phyloP scores from a whole-genome alignment of 2,113 vertebrate genomes.

The Triplophysa rosa region DNA sequence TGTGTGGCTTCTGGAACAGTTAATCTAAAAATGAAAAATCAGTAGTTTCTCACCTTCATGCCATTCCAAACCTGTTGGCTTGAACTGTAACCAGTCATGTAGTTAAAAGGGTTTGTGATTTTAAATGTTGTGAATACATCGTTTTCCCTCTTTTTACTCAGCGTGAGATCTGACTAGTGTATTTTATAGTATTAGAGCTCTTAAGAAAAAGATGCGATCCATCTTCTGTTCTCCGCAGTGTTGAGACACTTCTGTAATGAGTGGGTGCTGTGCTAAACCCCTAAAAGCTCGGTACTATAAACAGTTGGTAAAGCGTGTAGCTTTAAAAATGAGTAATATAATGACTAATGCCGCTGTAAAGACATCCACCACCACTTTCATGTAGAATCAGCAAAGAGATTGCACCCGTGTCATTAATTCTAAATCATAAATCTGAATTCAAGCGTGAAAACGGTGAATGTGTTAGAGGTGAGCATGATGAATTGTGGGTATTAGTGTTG shows the following conservation, averaged over 20 bases:
- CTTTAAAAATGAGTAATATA: conserved; percentile 33
- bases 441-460: neutral
- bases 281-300: conserved; percentile 48
- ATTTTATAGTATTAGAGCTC: conserved; percentile 16
- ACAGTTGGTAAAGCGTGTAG: conserved; percentile 28
- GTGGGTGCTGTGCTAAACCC: conserved; percentile 29
- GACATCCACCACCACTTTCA: neutral
- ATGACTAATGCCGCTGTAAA: conserved; percentile 5
- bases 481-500: neutral
- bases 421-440: neutral
- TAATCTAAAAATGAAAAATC: no score
- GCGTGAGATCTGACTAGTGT: neutral
- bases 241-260: conserved; percentile 3
- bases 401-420: neutral
- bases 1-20: no score
- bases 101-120: neutral
- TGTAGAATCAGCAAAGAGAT: neutral
- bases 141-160: neutral
- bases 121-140: neutral
- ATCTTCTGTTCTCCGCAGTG: neutral
- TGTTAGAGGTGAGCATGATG: neutral
- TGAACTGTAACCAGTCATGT: neutral
- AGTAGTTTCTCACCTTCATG: no score
- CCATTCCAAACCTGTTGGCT: no score
- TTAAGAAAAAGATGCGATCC: neutral